Conservation (phyloP, 2,113 vertebrate species). For the Cardinalis cardinalis region DNA sequence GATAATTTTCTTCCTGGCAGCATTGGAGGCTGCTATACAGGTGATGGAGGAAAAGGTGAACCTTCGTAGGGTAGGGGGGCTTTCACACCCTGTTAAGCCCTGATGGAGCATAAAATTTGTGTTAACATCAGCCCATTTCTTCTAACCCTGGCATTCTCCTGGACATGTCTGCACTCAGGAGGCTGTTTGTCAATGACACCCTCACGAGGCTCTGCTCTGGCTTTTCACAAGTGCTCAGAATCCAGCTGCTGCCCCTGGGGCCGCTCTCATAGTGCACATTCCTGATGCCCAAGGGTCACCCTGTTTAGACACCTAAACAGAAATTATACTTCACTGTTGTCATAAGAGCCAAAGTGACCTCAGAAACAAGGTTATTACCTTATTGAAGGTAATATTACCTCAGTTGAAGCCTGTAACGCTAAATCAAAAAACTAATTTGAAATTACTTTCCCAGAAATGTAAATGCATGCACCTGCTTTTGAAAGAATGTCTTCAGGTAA, state of each 20-base stretch:
- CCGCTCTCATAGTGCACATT: not conserved
- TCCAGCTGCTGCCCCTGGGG: not conserved
- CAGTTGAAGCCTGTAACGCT: not conserved
- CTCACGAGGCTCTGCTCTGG: not conserved
- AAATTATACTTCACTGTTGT: not conserved
- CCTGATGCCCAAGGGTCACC: not conserved
- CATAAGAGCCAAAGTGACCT: not conserved
- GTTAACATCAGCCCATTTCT: not conserved
- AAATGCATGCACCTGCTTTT: not conserved
- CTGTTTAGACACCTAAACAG: not conserved
- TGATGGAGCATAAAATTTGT: not conserved
- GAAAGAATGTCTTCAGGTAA: not conserved
- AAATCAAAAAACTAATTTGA: not conserved
- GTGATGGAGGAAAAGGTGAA: not conserved
- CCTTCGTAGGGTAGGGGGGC: not conserved
- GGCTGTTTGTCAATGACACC: not conserved
- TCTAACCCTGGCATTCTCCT: not conserved
- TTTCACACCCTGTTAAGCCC: not conserved
- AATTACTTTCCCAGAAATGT: not conserved
- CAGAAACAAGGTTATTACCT: not conserved
- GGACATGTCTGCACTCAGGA: rapidly evolving
- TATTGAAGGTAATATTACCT: not conserved
- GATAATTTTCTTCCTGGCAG: not conserved
- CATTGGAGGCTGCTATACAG: not conserved
- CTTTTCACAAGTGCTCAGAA: not conserved